These are phyloP conservation scores for Machimus rusticus DNA, from an alignment of 2,888 invertebrate species.

Conservation along the genomic window DNA sequence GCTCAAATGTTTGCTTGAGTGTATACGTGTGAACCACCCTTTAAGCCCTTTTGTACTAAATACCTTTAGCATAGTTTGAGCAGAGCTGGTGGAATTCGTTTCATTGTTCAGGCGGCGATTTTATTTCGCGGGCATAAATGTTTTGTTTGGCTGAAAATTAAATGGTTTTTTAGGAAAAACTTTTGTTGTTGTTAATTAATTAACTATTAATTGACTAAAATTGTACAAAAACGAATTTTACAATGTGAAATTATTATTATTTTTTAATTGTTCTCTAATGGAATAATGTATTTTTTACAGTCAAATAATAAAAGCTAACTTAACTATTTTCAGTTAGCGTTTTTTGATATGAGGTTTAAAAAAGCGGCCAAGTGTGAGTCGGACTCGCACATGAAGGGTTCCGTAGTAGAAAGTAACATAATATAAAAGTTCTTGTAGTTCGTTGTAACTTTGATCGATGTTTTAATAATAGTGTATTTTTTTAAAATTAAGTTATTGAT, in stretches of 20 bases:
- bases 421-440: no score
- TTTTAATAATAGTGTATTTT: no score
- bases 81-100: neutral
- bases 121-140: neutral
- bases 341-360: no score
- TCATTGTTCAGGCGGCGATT: neutral
- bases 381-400: no score
- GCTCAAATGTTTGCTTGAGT: neutral
- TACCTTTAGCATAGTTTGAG: neutral
- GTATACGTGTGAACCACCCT: neutral
- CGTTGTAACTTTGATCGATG: no score
- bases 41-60: neutral
- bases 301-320: no score
- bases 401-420: no score
- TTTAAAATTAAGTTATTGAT: no score
- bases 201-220: neutral
- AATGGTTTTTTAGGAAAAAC: neutral
- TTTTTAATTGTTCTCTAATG: no score
- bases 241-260: neutral
- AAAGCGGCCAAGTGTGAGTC: no score
- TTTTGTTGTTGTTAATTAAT: neutral
- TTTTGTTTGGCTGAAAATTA: neutral
- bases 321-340: no score
- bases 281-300: no score
- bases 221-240: neutral